Base-by-base conservation (phyloP, 2,888 invertebrate species). In the Lasioglossum leucozonium region DNA sequence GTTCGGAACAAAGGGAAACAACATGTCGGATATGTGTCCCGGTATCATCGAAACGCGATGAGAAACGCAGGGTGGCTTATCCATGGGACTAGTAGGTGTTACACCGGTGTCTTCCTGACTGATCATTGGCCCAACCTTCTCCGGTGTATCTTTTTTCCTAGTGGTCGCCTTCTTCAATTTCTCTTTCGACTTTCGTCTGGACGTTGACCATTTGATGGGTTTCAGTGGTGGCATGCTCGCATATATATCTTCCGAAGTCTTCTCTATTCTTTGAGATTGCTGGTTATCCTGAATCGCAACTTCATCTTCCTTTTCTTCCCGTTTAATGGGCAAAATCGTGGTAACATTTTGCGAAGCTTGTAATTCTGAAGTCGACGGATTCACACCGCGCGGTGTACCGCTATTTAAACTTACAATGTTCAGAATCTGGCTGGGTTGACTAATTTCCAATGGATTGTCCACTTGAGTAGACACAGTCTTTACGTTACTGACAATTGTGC, bases 1-100 rank as follows among this genome's bases (percentile, higher is more conserved):
- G 86, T 95, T 94, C 0, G 92, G 92, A n/a, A 93, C 92, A 71
- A 93, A 93, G 40, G 95, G 95, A 86, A 94, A 95, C 87, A 96
- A 94, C 90, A 96, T 94, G 18, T 95, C 93, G 4, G 92, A 91
- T 72, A 94, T 92, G 18, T 95, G 94, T 4, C 94, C 94, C 0
- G 95, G 94, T 80, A 95, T 93, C 22, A 88, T 84, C 2, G 83
- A 78, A 3, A 79, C 44, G 1, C 81, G 22, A 34, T 88, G 88
- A 2, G 76, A 58, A 34, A 71, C 72, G 1, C 74, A 69, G 26
- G 74, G 72, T 40, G 77, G 34, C 47, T 85, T 77, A 1, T 86
- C 86, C 5, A 69, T 18, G 18, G 74, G 40, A n/a, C 75, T 78
- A 11, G n/a, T 78, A 11, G n/a, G 22, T 13, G 37, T 26, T 4